phyloP scores from a whole-genome alignment of 2,113 vertebrate genomes.

The Phoxinus phoxinus region DNA sequence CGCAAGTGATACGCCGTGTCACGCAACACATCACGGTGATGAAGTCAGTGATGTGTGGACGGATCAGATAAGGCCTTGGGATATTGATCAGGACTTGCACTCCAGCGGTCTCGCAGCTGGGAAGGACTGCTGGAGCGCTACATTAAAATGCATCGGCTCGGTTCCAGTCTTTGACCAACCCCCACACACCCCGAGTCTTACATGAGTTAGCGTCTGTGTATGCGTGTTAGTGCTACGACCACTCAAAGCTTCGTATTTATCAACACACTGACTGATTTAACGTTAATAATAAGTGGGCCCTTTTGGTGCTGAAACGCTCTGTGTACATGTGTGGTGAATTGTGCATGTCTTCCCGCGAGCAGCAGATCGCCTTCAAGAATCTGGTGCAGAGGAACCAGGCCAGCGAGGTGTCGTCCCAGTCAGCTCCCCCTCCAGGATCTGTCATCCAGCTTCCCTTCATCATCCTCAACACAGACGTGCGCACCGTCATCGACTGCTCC shows the following conservation, averaged over 20 bases:
- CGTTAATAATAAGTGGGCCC: background rate
- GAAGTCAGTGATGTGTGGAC: background rate
- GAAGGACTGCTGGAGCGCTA: constrained; percentile 6
- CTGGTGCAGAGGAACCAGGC: constrained; percentile 87
- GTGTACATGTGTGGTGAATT: constrained; percentile 2
- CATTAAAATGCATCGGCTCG: background rate
- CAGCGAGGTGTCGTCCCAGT: constrained; percentile 79
- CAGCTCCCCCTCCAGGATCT: constrained; percentile 80
- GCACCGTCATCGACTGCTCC: constrained; percentile 88
- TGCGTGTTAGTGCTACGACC: constrained; percentile 17
- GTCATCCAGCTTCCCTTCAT: constrained; percentile 87
- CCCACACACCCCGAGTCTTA: background rate
- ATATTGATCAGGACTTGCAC: constrained; percentile 19
- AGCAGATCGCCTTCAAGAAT: constrained; percentile 92
- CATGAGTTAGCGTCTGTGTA: background rate
- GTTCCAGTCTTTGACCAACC: background rate
- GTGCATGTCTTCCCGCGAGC: constrained; percentile 48
- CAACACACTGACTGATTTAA: background rate
- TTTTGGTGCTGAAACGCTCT: background rate
- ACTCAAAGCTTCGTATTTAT: background rate
- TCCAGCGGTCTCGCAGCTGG: background rate
- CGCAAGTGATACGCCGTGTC: background rate
- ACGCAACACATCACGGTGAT: background rate
- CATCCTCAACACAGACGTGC: constrained; percentile 87
- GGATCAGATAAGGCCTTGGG: background rate